Evolutionary conservation across 2,797 vertebrate species (phyloP), one percentile per base, ranked within the genome.

Genomic region (Rhynchotus rufescens): DNA sequence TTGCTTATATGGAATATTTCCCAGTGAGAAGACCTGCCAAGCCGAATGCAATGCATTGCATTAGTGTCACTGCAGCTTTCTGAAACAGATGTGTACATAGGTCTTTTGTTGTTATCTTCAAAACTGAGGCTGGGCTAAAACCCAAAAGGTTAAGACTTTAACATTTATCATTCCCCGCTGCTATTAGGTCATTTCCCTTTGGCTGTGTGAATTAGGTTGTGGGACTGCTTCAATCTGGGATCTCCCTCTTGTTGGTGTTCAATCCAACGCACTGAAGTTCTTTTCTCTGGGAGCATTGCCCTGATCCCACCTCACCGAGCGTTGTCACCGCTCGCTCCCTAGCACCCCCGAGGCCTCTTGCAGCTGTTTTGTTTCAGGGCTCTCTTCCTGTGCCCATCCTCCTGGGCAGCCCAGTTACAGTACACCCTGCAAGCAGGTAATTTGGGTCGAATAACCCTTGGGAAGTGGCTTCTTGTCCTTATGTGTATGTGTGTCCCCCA

Each of bases 11-110:
- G 97, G 97, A 96, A 94, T 96, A 97, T 97, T 98, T 97, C 97
- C 93, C 97, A 75, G 86, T 88, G 92, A 95, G 96, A 96, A 95
- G 96, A 96, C 84, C 85, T 84, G 97, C 98, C 97, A 98, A 94
- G 89, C 93, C 94, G 94, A 95, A 94, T 92, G 94, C 67, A 49
- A 59, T 97, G 93, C 36, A 88, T 93, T 95, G 95, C 94, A 73
- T 93, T 98, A 97, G 97, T 95, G 96, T 98, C 97, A 98, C 77
- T 94, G 95, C 97, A 97, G 97, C 97, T 94, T 93, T 96, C 51
- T 86, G 94, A 96, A 93, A 97, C 98, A 99, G 98, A 98, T 98
- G 98, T 98, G 97, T 97, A 97, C 98, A 95, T 96, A 97, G 97
- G 97, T 95, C 94, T 97, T 96, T 97, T 95, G 92, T 96, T 95